phyloP scores from a whole-genome alignment of 2,113 vertebrate species.

The Corvus hawaiiensis region DNA sequence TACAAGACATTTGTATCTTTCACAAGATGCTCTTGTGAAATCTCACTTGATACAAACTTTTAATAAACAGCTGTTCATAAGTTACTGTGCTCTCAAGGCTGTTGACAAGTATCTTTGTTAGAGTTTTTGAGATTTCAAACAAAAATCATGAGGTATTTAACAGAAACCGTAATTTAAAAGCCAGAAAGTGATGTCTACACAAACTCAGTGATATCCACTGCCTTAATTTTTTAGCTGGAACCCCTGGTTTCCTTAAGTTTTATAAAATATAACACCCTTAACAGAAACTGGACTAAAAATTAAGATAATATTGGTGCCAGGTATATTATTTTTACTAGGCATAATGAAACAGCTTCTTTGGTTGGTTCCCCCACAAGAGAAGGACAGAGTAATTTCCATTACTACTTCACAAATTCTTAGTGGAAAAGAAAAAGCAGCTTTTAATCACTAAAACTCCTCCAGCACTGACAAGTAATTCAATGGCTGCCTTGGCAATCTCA shows the following conservation, averaged over 20 bases:
- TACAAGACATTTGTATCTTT: neutral
- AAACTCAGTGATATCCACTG: neutral
- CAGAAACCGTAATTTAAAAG: neutral
- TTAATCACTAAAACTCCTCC: neutral
- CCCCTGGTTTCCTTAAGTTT: rapidly evolving
- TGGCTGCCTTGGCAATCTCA: neutral
- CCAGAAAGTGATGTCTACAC: neutral
- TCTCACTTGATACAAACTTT: neutral
- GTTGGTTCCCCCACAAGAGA: neutral
- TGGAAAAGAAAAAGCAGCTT: neutral
- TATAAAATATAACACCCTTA: neutral
- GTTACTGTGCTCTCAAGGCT: neutral
- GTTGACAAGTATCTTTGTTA: neutral
- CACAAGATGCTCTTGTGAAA: neutral
- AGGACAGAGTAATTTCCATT: neutral
- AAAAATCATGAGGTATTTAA: neutral
- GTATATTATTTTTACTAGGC: neutral
- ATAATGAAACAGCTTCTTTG: neutral
- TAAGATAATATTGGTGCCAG: neutral
- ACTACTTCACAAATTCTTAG: neutral
- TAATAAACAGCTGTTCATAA: neutral
- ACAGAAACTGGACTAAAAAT: neutral
- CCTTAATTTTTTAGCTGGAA: neutral
- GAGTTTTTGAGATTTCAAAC: neutral
- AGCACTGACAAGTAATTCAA: neutral